Conservation (phyloP, 2,888 invertebrate genomes). For the Aspidiotus destructor region DNA sequence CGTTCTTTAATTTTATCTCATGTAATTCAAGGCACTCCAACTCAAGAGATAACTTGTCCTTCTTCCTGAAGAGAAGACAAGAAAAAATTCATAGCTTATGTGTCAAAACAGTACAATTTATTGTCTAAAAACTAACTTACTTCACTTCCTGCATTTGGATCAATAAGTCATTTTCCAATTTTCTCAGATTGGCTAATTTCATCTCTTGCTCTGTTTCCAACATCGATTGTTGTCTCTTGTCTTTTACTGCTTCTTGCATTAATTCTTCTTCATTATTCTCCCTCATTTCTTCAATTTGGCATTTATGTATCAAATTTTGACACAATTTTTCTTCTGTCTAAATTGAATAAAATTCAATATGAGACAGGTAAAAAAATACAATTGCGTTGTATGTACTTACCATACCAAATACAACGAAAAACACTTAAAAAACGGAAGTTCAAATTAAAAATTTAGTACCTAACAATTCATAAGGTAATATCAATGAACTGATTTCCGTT, state of each 20-base stretch:
- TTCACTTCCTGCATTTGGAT: conserved; percentile 33
- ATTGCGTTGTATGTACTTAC: too few relatives aligned
- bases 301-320: conserved; percentile 17
- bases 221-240: neutral
- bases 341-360: neutral
- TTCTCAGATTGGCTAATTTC: conserved; percentile 4
- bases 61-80: conserved; percentile 5
- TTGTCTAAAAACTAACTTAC: neutral
- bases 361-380: too few relatives aligned
- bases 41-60: conserved; percentile 8
- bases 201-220: conserved; percentile 10
- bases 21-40: conserved; percentile 6
- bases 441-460: too few relatives aligned
- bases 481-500: too few relatives aligned
- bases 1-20: conserved; percentile 20
- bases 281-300: conserved; percentile 26
- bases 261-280: conserved; percentile 30
- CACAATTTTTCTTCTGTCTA: conserved; percentile 11
- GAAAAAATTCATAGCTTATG: too few relatives aligned
- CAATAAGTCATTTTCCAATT: conserved; percentile 9
- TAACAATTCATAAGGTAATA: too few relatives aligned
- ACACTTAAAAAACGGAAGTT: too few relatives aligned
- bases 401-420: too few relatives aligned
- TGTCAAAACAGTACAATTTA: too few relatives aligned
- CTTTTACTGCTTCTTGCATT: conserved; percentile 15